Percentiles rank a stretch among this genome's conserved stretches.
These are phyloP conservation scores for Arrhopalites spinosus DNA, from an alignment of 2,888 invertebrate species.

Conservation along the genomic window DNA sequence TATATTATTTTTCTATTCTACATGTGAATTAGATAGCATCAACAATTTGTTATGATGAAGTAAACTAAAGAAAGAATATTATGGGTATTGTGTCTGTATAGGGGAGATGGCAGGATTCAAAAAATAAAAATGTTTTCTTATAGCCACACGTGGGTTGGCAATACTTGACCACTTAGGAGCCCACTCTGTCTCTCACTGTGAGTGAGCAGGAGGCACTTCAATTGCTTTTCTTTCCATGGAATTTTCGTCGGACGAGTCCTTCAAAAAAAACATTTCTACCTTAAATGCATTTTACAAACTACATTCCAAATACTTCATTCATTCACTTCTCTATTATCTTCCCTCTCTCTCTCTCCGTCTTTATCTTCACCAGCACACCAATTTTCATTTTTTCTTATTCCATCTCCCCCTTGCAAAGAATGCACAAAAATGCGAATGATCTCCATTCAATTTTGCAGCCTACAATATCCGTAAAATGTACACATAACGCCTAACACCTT, in stretches of 20 bases:
- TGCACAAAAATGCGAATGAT: not conserved
- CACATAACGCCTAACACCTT: too few species aligned
- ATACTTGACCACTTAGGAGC: conserved; percentile 31
- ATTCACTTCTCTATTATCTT: not conserved
- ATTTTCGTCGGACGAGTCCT: conserved; percentile 33
- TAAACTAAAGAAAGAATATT: not conserved
- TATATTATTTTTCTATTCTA: too few species aligned
- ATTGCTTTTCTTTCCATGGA: conserved; percentile 34
- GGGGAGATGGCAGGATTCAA: not conserved
- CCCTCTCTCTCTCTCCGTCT: not conserved
- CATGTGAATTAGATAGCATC: conserved; percentile 28
- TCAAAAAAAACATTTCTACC: conserved; percentile 20
- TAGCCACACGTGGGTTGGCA: conserved; percentile 30
- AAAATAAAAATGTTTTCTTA: not conserved
- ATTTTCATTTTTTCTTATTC: too few species aligned
- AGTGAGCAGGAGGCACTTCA: conserved; percentile 32
- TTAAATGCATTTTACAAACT: conserved; percentile 27
- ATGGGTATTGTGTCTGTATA: not conserved
- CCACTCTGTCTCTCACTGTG: conserved; percentile 35
- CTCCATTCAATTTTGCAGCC: not conserved
- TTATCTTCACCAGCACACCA: not conserved
- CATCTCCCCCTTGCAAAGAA: too few species aligned
- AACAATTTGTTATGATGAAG: conserved; percentile 26
- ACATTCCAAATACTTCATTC: conserved; percentile 30
- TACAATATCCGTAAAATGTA: too few species aligned